These are phyloP conservation scores for Ochotona curzoniae DNA, from an alignment of 2,113 vertebrate genomes.

Conservation along the genomic window DNA sequence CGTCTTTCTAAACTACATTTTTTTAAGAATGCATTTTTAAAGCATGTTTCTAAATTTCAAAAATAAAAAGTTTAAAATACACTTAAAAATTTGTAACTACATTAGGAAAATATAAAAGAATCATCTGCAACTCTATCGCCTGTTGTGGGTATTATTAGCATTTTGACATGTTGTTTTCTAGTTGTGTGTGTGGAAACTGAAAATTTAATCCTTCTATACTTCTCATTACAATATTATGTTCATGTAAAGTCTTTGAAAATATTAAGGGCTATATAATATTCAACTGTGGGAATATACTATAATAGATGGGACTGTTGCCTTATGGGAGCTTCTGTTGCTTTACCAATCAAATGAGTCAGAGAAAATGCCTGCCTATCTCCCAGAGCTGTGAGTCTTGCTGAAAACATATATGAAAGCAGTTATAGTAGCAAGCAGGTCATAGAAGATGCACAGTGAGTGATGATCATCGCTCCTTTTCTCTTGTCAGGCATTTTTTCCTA, in stretches of 20 bases:
- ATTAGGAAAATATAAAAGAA: neutral
- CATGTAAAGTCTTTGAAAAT: neutral
- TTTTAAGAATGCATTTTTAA: neutral
- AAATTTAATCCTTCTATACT: neutral
- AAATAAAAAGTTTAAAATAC: too few relatives aligned
- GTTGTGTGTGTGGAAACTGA: neutral
- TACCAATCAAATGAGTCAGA: neutral
- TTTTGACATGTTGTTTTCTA: neutral
- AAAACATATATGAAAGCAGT: neutral
- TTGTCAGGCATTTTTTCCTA: neutral
- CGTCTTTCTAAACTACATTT: neutral
- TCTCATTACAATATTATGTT: neutral
- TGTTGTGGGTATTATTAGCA: neutral
- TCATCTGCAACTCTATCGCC: neutral
- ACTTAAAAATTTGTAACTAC: neutral
- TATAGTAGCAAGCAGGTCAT: neutral
- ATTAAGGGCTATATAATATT: constrained; percentile 2
- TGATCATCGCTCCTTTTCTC: neutral
- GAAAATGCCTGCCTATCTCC: neutral
- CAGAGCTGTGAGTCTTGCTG: neutral
- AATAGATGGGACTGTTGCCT: neutral
- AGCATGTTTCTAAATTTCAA: too few relatives aligned
- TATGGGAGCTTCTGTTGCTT: neutral
- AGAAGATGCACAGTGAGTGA: neutral
- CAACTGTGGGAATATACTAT: neutral